Conservation (phyloP, 2,888 invertebrate species). For the Lysandra bellargus region DNA sequence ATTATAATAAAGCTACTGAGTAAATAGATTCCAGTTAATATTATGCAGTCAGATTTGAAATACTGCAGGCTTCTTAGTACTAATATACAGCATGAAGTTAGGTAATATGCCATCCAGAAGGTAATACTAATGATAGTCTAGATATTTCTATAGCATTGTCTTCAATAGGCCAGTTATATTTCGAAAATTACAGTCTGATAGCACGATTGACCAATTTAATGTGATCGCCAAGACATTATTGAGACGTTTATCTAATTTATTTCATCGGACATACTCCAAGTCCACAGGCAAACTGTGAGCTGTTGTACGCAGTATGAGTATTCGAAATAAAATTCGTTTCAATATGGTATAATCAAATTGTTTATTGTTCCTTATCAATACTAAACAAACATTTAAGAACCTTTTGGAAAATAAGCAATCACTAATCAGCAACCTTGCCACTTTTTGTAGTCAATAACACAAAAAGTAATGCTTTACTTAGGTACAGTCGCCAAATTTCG, state of each 20-base stretch:
- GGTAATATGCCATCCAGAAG: not conserved
- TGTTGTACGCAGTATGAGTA: not conserved
- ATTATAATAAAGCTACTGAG: not conserved
- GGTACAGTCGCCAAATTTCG: too few relatives aligned
- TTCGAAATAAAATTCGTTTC: not conserved
- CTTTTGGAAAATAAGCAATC: too few relatives aligned
- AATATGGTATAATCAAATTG: not conserved
- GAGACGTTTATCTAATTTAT: constrained; percentile 64
- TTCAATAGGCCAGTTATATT: not conserved
- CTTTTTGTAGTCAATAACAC: too few relatives aligned
- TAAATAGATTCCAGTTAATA: not conserved
- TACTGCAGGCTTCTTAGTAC: not conserved
- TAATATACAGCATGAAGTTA: too few relatives aligned
- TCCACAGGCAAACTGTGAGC: not conserved
- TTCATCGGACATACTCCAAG: constrained; percentile 47
- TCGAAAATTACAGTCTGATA: constrained; percentile 24
- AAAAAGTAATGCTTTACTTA: too few relatives aligned
- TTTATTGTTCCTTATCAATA: too few relatives aligned
- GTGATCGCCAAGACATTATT: constrained; percentile 39
- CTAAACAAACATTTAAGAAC: too few relatives aligned
- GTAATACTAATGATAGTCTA: not conserved
- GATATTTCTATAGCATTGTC: not conserved
- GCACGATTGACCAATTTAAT: constrained; percentile 41
- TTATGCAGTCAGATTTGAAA: not conserved
- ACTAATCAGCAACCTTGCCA: too few relatives aligned